Evolutionary conservation across 2,888 invertebrate species (phyloP).

Genomic region (Ichneumoninae sp.): DNA sequence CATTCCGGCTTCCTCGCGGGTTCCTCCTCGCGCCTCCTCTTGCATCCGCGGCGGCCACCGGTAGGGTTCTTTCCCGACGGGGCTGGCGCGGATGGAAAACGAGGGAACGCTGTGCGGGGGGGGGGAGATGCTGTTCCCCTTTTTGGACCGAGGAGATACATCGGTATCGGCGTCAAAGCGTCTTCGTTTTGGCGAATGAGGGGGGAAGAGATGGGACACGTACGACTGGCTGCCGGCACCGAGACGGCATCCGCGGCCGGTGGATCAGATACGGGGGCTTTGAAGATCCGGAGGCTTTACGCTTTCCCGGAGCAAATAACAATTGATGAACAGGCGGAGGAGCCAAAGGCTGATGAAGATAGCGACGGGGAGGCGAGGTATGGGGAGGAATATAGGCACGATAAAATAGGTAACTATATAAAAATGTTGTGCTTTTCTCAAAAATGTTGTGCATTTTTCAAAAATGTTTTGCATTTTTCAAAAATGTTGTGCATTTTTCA

Average conservation of each 20-base stretch:
- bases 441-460: no score
- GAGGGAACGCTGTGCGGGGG: background rate
- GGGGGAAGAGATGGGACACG: background rate
- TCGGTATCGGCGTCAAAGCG: slow-evolving; percentile 17
- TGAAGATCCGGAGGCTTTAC: background rate
- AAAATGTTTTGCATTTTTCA: no score
- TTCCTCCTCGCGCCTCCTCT: background rate
- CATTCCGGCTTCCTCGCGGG: slow-evolving; percentile 36
- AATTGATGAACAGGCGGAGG: background rate
- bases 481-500: no score
- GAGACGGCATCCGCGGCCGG: background rate
- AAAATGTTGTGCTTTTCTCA: no score
- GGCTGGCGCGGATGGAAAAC: background rate
- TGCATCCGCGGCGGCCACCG: background rate
- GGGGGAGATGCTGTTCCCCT: background rate
- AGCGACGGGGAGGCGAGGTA: no score
- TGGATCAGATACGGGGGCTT: slow-evolving; percentile 5
- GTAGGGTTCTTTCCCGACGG: background rate
- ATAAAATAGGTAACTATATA: no score
- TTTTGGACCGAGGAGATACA: background rate
- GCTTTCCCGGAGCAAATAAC: background rate
- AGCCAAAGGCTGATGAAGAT: background rate
- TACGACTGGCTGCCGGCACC: background rate
- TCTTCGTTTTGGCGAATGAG: slow-evolving; percentile 26
- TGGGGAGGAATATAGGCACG: no score